Percentiles rank a stretch among this genome's conserved stretches.
Evolutionary conservation across 1,140 invertebrate species (phyloP).

Genomic region (Cotesia typhae): DNA sequence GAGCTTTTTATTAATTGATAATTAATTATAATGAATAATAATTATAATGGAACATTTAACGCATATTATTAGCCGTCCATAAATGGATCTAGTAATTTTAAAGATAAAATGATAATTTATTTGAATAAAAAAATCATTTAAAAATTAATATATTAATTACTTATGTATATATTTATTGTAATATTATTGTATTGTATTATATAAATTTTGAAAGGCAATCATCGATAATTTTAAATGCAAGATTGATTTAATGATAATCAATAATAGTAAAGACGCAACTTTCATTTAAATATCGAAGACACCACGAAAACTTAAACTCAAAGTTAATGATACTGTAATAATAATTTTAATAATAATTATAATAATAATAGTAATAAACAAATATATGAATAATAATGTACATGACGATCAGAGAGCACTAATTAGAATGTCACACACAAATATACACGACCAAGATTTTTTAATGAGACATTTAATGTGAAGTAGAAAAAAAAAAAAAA

Average conservation of each 20-base stretch:
- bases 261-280: constrained; percentile 24
- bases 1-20: not conserved
- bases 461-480: constrained; percentile 11
- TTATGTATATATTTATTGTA: not conserved
- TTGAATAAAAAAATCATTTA: not conserved
- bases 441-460: constrained; percentile 19
- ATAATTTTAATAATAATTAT: not conserved
- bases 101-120: not conserved
- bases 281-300: not conserved
- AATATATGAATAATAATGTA: not conserved
- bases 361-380: not conserved
- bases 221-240: constrained; percentile 10
- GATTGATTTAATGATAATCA: constrained; percentile 28
- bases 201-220: constrained; percentile 20
- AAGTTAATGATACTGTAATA: too few species aligned
- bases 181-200: not conserved
- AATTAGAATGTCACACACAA: not conserved
- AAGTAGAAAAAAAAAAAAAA: constrained; percentile 7
- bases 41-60: constrained; percentile 10
- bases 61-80: constrained; percentile 17
- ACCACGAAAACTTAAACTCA: not conserved
- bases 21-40: not conserved
- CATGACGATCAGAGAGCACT: too few species aligned
- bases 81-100: constrained; percentile 17
- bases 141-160: not conserved